Percentiles rank a stretch among this genome's conserved stretches.
These are phyloP conservation scores for Protonibea diacanthus DNA, from an alignment of 2,797 vertebrate genomes.

Conservation along the genomic window DNA sequence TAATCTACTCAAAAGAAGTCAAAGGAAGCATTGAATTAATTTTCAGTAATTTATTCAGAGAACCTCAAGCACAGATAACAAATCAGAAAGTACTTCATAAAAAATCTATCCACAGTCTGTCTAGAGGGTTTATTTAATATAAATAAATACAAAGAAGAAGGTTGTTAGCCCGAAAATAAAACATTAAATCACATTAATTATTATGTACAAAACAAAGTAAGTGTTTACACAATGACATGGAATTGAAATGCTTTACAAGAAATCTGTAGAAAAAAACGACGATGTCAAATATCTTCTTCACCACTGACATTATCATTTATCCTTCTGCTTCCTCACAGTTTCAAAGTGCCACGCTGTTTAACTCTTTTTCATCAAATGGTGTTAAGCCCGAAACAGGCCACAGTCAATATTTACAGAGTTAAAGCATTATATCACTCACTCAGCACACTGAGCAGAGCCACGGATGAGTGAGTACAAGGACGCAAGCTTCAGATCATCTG, in stretches of 20 bases:
- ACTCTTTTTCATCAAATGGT: neutral
- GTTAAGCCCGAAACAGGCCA: neutral
- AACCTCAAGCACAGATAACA: conserved; percentile 57
- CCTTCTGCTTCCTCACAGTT: conserved; percentile 34
- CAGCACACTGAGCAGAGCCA: conserved; percentile 37
- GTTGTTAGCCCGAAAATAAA: conserved; percentile 54
- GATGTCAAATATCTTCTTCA: conserved; percentile 8
- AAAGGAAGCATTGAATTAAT: neutral
- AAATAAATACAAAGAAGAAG: conserved; percentile 78
- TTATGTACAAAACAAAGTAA: conserved; percentile 64
- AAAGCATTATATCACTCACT: conserved; percentile 39
- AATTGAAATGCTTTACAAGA: conserved; percentile 67
- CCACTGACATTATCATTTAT: conserved; percentile 17
- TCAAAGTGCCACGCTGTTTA: conserved; percentile 40
- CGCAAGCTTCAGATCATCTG: conserved; percentile 9
- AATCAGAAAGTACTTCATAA: conserved; percentile 48
- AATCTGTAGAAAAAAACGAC: conserved; percentile 14
- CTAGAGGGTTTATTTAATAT: conserved; percentile 58
- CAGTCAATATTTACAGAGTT: conserved; percentile 47
- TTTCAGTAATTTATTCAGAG: conserved; percentile 71
- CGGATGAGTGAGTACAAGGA: conserved; percentile 21
- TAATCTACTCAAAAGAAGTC: neutral
- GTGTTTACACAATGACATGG: conserved; percentile 25
- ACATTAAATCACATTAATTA: conserved; percentile 56
- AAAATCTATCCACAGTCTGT: conserved; percentile 38